Evolutionary conservation across 2,113 vertebrate species (phyloP), one percentile per base, ranked within the genome.

Genomic region (Brachyistius frenatus): DNA sequence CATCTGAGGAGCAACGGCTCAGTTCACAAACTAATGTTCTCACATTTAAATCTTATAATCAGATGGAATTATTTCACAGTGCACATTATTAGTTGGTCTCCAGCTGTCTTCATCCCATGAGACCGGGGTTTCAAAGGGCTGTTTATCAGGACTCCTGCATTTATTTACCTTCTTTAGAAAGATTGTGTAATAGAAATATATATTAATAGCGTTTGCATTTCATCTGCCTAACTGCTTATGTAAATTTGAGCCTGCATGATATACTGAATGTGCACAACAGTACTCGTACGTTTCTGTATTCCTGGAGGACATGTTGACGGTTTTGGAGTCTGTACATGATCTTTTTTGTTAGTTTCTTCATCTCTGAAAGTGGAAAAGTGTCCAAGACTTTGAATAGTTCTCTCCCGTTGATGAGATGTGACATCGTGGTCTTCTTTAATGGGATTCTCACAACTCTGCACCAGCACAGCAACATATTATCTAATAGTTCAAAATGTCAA

Each of bases 1-100:
- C 56, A 49, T 80, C 54, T 73, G 7, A 56, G 66, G 52, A 78
- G 66, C 74, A 39, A n/a, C 3, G 52, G 35, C 63, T 76, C 63
- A 66, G 37, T 74, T 64, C 39, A 66, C 7, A 47, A 72, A 67
- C 60, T 58, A 7, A 9, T 72, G 44, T 77, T 50, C 44, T 58
- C 37, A 75, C 44, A 39, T 78, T 47, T 63, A 37, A 23, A 49
- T 46, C 10, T 55, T 70, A 55, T 46, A 55, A 30, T 60, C 16
- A 37, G 5, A 78, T 58, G 0, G 9, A 3, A 30, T 52, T 30
- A 36, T 58, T 61, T 5, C 32, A 49, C 15, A 5, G 4, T 37
- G 49, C 11, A 60, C 32, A 36, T 61, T 2, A 50, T 66, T 36
- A 64, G 55, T 23, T 81, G 31, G 36, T 66, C 10, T 56, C 35